Base-by-base conservation (phyloP, 2,113 vertebrate genomes). In the Speoplatyrhinus poulsoni region DNA sequence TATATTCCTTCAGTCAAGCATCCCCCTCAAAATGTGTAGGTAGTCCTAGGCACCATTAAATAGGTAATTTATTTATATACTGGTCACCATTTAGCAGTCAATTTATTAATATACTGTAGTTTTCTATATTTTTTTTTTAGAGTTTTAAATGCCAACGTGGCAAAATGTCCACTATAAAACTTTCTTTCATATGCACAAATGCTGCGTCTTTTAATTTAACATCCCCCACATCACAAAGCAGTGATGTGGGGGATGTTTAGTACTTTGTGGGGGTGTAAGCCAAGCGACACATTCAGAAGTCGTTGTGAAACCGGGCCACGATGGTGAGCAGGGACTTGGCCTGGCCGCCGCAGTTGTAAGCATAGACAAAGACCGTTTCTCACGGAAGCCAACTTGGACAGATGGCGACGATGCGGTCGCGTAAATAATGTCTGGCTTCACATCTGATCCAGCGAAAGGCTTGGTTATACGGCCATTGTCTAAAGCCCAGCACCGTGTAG, bases 341-440 rank as follows among this genome's bases (percentile, higher is more conserved):
- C 72, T n/a, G 9, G 57, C 68, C 57, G 72, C 80, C 74, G 80
- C 65, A 57, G 67, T 77, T 80, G 70, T 83, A 84, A 73, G 62
- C 17, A 4, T 11, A 9, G 36, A 81, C 83, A 86, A 80, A 80
- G 57, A 52, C n/a, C 16, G 65, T 54, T 13, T 81, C 70, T 81
- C 57, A 79, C 61, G 47, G 63, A 77, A 66, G 67, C 72, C 15
- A 77, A 70, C 61, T 72, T 69, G 73, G 73, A 75, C 80, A 73
- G 82, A 82, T 83, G 72, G 82, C 62, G 55, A 66, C 76, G 71
- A 78, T 49, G n/a, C 72, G 68, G 65, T 76, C 73, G 72, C 63
- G 69, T 82, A 76, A 52, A 82, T 41, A 1, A 7, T 7, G 5
- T 41, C 36, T 41, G 36, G 5, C 36, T 41, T 41, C 36, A 41